Evolutionary conservation across 2,797 vertebrate species (phyloP).

Genomic region (Cheracebus regulus): DNA sequence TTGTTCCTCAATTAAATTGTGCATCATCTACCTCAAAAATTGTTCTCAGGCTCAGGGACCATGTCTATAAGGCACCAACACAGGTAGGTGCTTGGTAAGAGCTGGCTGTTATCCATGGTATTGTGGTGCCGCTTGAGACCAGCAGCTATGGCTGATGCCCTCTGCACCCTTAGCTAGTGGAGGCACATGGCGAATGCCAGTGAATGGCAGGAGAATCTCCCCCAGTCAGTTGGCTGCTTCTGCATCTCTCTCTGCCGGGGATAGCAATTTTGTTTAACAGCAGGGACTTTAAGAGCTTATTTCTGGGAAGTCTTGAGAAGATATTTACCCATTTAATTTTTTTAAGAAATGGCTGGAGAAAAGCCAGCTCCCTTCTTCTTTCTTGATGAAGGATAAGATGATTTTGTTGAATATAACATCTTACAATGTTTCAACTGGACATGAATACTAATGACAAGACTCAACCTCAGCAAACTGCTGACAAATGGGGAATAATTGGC

Average conservation of each 20-base stretch:
- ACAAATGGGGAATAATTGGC: conserved; percentile 67
- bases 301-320: background rate
- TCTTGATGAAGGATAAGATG: background rate
- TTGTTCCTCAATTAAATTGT: background rate
- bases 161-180: background rate
- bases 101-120: background rate
- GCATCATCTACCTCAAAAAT: background rate
- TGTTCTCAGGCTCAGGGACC: background rate
- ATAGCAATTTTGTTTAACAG: background rate
- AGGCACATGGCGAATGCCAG: rapidly evolving
- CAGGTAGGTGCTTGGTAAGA: no score
- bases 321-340: background rate
- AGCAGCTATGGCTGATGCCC: background rate
- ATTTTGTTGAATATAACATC: conserved; percentile 36
- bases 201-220: background rate
- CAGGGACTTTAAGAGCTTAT: background rate
- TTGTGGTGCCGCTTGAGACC: background rate
- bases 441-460: conserved; percentile 56
- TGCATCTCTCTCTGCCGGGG: background rate
- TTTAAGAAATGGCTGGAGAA: background rate
- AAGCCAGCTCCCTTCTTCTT: conserved; percentile 20
- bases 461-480: conserved; percentile 57
- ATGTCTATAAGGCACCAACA: no score
- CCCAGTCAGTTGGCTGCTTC: background rate
- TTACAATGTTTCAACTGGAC: conserved; percentile 43